Conservation (phyloP, 2,113 vertebrate genomes). For the Baryphthengus martii region DNA sequence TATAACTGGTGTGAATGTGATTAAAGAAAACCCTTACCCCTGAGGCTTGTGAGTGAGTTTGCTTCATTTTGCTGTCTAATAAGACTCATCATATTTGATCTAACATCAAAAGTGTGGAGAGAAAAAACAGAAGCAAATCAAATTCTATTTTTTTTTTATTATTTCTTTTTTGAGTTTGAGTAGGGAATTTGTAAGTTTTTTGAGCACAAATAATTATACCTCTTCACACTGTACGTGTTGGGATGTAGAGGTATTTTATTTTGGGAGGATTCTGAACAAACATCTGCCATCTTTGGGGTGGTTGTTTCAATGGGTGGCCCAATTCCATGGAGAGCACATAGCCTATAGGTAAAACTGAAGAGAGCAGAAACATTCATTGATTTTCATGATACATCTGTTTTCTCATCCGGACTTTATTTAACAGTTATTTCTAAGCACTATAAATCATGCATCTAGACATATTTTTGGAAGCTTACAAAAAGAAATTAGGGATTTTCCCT, state of each 20-base stretch:
- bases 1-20: neutral
- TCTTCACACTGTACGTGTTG: neutral
- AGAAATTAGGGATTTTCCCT: neutral
- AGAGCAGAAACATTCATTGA: neutral
- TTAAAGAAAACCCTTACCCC: slow-evolving; percentile 20
- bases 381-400: neutral
- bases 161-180: neutral
- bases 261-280: neutral
- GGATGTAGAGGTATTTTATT: neutral
- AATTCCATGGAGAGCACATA: neutral
- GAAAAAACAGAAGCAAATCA: neutral
- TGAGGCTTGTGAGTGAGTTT: slow-evolving; percentile 12
- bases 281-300: neutral
- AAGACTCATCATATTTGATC: slow-evolving; percentile 7
- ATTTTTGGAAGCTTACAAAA: neutral
- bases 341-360: slow-evolving; percentile 35
- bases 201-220: slow-evolving; percentile 8
- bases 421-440: neutral
- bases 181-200: neutral
- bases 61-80: slow-evolving; percentile 20
- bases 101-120: slow-evolving; percentile 24
- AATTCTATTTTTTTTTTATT: neutral
- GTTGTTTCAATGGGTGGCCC: neutral
- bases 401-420: neutral
- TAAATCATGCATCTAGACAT: neutral